Evolutionary conservation across 2,888 invertebrate species (phyloP).

Genomic region (Stegophylla sp.): DNA sequence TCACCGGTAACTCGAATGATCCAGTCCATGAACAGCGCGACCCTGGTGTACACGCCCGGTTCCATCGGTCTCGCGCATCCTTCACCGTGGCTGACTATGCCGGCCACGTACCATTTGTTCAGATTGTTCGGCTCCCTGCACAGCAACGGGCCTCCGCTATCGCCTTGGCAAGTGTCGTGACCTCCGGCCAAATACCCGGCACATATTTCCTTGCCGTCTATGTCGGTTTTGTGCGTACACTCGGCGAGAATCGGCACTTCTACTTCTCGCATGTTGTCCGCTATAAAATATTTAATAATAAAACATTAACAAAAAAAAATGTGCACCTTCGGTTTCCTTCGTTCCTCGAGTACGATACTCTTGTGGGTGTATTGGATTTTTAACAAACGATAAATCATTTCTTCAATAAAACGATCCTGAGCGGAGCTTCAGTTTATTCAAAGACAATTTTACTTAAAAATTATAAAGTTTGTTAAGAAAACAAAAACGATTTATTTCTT

Average conservation of each 20-base stretch:
- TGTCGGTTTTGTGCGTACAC: slow-evolving; percentile 74
- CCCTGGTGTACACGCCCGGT: slow-evolving; percentile 83
- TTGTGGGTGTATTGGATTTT: too few species aligned
- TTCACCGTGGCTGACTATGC: slow-evolving; percentile 85
- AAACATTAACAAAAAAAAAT: too few species aligned
- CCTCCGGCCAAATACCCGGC: slow-evolving; percentile 79
- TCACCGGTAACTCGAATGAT: slow-evolving; percentile 72
- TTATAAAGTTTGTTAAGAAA: too few species aligned
- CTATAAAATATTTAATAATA: slow-evolving; percentile 65
- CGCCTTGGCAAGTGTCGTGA: slow-evolving; percentile 84
- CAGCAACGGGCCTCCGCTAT: slow-evolving; percentile 84
- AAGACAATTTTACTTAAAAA: too few species aligned
- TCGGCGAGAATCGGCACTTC: slow-evolving; percentile 74
- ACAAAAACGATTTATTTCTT: too few species aligned
- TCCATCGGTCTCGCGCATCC: slow-evolving; percentile 82
- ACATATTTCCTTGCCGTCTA: slow-evolving; percentile 75
- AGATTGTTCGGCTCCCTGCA: slow-evolving; percentile 72
- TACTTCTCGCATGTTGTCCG: slow-evolving; percentile 82
- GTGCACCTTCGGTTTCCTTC: too few species aligned
- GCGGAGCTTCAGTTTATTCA: too few species aligned
- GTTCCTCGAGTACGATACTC: too few species aligned
- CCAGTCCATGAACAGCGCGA: slow-evolving; percentile 79
- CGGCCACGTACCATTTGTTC: slow-evolving; percentile 79
- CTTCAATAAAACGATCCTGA: too few species aligned
- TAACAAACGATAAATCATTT: too few species aligned